Conservation (phyloP, 2,797 vertebrate genomes). For the Chrysocyon brachyurus region DNA sequence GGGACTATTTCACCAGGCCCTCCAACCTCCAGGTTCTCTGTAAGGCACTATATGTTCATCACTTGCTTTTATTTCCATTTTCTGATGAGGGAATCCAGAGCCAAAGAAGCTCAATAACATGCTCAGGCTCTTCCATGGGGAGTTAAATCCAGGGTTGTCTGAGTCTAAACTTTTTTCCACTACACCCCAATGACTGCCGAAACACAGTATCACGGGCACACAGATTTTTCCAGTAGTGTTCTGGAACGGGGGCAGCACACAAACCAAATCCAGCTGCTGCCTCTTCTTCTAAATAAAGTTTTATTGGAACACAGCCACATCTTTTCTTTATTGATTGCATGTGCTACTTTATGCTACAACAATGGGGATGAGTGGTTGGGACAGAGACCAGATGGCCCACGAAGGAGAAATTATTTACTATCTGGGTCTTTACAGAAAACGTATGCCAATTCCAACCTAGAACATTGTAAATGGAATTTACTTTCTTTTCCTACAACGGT, state of each 20-base stretch:
- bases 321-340: neutral
- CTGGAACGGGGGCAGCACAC: neutral
- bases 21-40: neutral
- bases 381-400: neutral
- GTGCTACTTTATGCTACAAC: neutral
- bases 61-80: neutral
- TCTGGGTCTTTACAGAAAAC: constrained; percentile 37
- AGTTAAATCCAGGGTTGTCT: neutral
- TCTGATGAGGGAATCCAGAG: neutral
- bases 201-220: neutral
- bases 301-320: constrained; percentile 6
- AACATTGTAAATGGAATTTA: constrained; percentile 21
- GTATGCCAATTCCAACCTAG: neutral
- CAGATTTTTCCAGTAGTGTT: neutral
- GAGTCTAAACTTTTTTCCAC: neutral
- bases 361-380: neutral
- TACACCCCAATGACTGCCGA: neutral
- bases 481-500: constrained; percentile 21
- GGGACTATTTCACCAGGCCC: neutral
- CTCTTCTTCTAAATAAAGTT: constrained; percentile 70
- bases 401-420: constrained; percentile 57
- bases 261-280: neutral
- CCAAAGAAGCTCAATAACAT: neutral
- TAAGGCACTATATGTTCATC: neutral
- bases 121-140: neutral